Base-by-base conservation (phyloP, 2,797 vertebrate genomes). In the Mormyrops boulengeri region DNA sequence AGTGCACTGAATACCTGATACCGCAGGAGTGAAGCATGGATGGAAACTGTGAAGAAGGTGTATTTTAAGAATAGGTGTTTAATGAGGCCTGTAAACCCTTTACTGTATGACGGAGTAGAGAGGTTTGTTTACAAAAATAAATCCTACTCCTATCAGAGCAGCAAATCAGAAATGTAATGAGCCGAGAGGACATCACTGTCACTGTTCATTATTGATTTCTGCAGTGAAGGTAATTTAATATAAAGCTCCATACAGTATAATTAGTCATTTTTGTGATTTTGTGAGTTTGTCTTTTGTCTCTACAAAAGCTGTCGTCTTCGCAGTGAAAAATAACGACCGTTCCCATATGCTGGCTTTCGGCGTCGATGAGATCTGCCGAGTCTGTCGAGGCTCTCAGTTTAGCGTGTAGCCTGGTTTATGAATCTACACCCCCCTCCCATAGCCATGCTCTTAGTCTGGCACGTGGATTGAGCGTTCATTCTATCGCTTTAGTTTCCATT, bases 141-240 rank as follows among this genome's bases (percentile, higher is more conserved):
- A 87, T 55, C 52, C 52, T 34, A 22, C 85, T 57, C 50, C 49
- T 87, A 50, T 87, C 22, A 7, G n/a, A 50, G 19, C 52, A 50
- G 49, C 52, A 87, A 55, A 87, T 87, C 85, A 87, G 50, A 87
- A 87, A n/a, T n/a, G 85, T 30, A 87, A 57, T 55, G 26, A 52
- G n/a, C 85, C 2, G 7, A 52, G 85, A 38, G 12, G 14, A 87
- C 85, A 57, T n/a, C n/a, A n/a, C n/a, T n/a, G n/a, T 57, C 49
- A 38, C 50, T 55, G 85, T 87, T 87, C 17, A 17, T 30, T 87
- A 87, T 87, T 87, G 85, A 87, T 87, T 87, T 57, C 30, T 57
- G 52, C 85, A 26, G 26, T 55, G 52, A 87, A 87, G 30, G 52
- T 87, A 87, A 87, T 87, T 87, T 87, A 87, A 87, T 57, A 87